These are phyloP conservation scores for Calidris pygmaea DNA, from an alignment of 2,113 vertebrate species.

Conservation along the genomic window DNA sequence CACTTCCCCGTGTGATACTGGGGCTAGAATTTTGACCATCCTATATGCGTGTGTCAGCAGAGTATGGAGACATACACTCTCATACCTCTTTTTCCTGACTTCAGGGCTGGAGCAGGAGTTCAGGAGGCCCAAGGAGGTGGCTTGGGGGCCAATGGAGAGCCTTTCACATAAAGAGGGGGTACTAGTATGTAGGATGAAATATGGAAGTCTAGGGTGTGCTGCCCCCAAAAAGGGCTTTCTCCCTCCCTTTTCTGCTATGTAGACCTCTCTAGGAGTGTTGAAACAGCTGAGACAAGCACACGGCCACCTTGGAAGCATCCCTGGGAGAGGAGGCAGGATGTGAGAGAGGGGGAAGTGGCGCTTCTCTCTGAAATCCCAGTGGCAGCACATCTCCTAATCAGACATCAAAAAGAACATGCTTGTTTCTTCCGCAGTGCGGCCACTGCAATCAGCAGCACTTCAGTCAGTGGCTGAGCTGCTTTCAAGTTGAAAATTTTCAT, in stretches of 20 bases:
- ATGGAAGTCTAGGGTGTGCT: background rate
- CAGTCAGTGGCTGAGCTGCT: background rate
- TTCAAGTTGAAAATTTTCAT: slow-evolving; percentile 33
- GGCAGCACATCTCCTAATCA: background rate
- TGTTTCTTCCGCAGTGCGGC: background rate
- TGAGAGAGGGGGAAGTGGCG: background rate
- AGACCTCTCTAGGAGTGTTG: background rate
- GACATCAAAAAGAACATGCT: background rate
- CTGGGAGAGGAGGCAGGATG: background rate
- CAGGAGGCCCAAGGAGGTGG: background rate
- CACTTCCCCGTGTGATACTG: background rate
- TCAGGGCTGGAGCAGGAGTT: background rate
- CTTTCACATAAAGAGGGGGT: background rate
- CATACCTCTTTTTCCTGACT: background rate
- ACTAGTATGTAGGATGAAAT: background rate
- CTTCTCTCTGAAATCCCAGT: background rate
- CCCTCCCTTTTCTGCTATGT: background rate
- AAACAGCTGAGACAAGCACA: background rate
- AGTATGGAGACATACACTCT: background rate
- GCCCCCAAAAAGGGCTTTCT: background rate
- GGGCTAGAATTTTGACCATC: background rate
- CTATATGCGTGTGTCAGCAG: background rate
- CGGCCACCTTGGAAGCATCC: background rate
- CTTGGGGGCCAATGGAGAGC: background rate
- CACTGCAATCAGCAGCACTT: slow-evolving; percentile 10